Evolutionary conservation across 2,797 vertebrate species (phyloP).

Genomic region (Gymnodraco acuticeps): DNA sequence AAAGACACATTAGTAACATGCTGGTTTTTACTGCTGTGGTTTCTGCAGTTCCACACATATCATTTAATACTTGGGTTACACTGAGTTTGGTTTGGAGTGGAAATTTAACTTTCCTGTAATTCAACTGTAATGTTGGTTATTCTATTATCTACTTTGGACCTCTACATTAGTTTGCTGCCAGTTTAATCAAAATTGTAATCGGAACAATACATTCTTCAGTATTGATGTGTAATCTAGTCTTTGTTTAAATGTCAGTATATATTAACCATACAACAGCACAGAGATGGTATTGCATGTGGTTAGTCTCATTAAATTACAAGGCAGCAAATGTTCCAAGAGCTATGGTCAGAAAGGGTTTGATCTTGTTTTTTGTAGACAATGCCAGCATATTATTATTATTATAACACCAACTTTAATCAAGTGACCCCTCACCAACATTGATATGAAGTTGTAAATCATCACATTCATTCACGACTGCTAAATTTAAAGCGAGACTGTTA

Average conservation of each 20-base stretch:
- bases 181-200: constrained; percentile 4
- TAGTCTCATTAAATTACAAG: constrained; percentile 26
- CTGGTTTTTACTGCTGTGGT: constrained; percentile 35
- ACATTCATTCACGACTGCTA: not conserved
- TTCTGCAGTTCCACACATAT: constrained; percentile 40
- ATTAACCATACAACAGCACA: constrained; percentile 4
- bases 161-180: not conserved
- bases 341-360: constrained; percentile 2
- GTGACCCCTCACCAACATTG: not conserved
- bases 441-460: constrained; percentile 3
- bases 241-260: constrained; percentile 14
- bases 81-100: constrained; percentile 34
- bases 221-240: constrained; percentile 13
- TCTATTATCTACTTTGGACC: not conserved
- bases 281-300: constrained; percentile 12
- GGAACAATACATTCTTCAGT: constrained; percentile 8
- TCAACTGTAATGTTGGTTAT: not conserved
- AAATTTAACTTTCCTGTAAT: not conserved
- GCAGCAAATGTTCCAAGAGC: not conserved
- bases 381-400: not conserved
- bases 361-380: constrained; percentile 1
- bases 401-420: constrained; percentile 6
- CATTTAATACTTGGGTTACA: constrained; percentile 17
- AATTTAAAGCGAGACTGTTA: not conserved
- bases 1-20: constrained; percentile 46